Evolutionary conservation across 2,113 vertebrate species (phyloP).

Genomic region (Python bivittatus): DNA sequence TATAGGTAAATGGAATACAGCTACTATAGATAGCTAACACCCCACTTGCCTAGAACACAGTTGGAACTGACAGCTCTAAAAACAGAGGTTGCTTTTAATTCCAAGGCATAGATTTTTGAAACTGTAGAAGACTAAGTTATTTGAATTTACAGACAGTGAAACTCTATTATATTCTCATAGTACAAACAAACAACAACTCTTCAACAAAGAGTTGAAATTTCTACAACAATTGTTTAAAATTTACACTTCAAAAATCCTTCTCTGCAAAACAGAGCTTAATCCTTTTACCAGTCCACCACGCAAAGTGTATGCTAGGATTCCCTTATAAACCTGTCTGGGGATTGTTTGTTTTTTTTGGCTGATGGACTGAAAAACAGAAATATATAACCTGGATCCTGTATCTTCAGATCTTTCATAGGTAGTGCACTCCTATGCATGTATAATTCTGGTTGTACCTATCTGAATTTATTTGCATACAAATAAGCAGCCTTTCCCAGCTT

Average conservation of each 20-base stretch:
- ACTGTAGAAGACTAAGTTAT: background rate
- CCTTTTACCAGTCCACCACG: background rate
- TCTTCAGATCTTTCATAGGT: background rate
- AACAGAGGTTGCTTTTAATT: constrained; percentile 10
- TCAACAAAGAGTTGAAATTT: background rate
- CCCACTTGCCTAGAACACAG: background rate
- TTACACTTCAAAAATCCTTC: background rate
- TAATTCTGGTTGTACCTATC: background rate
- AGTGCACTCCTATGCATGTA: background rate
- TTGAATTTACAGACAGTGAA: constrained; percentile 32
- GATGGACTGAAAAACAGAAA: constrained; percentile 19
- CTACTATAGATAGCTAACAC: background rate
- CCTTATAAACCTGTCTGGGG: background rate
- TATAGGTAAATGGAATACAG: background rate
- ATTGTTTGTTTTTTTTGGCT: background rate
- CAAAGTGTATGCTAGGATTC: constrained; percentile 3
- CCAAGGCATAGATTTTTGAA: constrained; percentile 9
- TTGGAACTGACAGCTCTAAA: constrained; percentile 26
- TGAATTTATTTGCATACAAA: background rate
- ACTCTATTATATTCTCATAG: background rate
- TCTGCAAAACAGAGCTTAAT: background rate
- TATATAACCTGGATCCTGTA: background rate
- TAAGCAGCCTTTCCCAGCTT: background rate
- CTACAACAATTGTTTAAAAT: background rate
- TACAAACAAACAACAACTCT: too few relatives aligned